Evolutionary conservation across 2,113 vertebrate species (phyloP).

Genomic region (Corydoras sp.): DNA sequence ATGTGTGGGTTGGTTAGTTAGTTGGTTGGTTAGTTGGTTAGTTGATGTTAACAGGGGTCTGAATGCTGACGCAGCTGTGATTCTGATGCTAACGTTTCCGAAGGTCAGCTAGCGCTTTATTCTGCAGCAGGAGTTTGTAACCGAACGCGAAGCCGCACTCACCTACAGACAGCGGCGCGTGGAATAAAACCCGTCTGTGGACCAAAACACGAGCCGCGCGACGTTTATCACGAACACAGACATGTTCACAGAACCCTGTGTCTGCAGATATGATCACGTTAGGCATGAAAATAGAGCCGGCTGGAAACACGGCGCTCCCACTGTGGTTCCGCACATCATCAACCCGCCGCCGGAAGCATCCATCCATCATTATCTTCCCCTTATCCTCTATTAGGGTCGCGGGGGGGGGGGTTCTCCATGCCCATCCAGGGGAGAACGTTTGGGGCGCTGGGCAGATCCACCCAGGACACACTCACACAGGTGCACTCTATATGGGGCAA

Average conservation of each 20-base stretch:
- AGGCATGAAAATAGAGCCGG: constrained; percentile 38
- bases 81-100: background rate
- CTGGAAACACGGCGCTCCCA: background rate
- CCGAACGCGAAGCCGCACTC: background rate
- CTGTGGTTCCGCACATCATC: background rate
- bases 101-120: background rate
- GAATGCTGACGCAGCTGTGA: background rate
- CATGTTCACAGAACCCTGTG: constrained; percentile 11
- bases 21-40: no score
- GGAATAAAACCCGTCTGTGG: background rate
- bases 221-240: background rate
- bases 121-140: no score
- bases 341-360: no score
- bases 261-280: constrained; percentile 1
- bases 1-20: no score
- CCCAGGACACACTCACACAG: no score
- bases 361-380: no score
- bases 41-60: no score
- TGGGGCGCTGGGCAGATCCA: no score
- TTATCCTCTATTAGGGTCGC: no score
- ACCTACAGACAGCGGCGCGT: constrained; percentile 13
- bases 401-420: no score
- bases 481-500: no score
- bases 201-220: background rate
- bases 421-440: no score